phyloP scores from a whole-genome alignment of 2,797 vertebrate genomes.

The Pangasius larnaudii region DNA sequence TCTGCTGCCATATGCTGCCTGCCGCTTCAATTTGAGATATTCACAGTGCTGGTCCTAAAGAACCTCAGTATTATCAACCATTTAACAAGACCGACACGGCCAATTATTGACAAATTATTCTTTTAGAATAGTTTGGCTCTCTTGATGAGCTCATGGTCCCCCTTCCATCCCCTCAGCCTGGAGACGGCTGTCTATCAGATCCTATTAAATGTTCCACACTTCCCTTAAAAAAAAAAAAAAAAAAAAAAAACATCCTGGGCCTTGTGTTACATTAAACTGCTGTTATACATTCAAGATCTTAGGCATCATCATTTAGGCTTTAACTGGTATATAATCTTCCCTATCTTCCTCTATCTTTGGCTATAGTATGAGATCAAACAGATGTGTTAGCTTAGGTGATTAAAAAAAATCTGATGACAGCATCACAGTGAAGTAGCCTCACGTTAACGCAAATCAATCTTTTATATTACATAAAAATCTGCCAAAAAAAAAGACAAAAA shows the following conservation, averaged over 20 bases:
- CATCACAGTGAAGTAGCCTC: not conserved
- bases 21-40: conserved; percentile 67
- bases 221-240: conserved; percentile 55
- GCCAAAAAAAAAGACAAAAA: too few relatives aligned
- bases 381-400: not conserved
- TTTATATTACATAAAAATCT: conserved; percentile 32
- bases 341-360: not conserved
- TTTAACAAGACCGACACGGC: conserved; percentile 79
- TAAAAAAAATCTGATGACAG: not conserved
- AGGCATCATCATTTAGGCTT: conserved; percentile 59
- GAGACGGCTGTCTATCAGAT: conserved; percentile 79
- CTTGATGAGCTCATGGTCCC: conserved; percentile 63
- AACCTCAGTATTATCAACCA: conserved; percentile 72
- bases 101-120: conserved; percentile 85
- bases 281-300: conserved; percentile 77
- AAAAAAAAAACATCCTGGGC: conserved; percentile 54
- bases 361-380: not conserved
- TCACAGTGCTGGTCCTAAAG: conserved; percentile 67
- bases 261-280: conserved; percentile 71
- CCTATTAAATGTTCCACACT: conserved; percentile 77
- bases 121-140: conserved; percentile 61
- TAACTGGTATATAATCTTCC: not conserved
- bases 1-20: conserved; percentile 80
- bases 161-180: conserved; percentile 64
- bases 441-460: not conserved